These are phyloP conservation scores for Drosophila grimshawi DNA, from an alignment of 1,140 invertebrate species.

Conservation along the genomic window DNA sequence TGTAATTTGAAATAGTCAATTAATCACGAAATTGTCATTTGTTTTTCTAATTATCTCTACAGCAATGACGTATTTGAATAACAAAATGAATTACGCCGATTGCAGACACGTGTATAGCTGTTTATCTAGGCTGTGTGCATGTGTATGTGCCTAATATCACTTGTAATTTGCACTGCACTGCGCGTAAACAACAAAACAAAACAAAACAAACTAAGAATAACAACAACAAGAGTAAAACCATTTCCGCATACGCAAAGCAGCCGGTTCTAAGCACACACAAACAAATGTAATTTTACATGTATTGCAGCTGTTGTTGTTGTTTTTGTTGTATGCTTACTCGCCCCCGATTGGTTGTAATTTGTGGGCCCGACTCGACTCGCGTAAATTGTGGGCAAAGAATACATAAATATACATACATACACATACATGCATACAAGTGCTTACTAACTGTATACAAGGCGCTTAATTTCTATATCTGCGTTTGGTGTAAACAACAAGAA, in stretches of 20 bases:
- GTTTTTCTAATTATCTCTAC: background rate
- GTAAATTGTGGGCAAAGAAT: slow-evolving; percentile 29
- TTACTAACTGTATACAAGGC: background rate
- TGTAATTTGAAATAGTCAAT: no score
- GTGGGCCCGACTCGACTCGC: slow-evolving; percentile 58
- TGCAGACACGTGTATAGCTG: slow-evolving; percentile 4
- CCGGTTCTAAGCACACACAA: slow-evolving; percentile 24
- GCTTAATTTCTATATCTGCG: slow-evolving; percentile 16
- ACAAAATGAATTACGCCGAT: background rate
- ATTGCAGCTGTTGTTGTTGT: slow-evolving; percentile 4
- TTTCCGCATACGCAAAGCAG: slow-evolving; percentile 42
- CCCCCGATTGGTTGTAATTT: slow-evolving; percentile 56
- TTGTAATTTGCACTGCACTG: slow-evolving; percentile 23
- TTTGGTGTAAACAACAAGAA: slow-evolving; percentile 29
- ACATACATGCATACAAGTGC: background rate
- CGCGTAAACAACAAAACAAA: slow-evolving; percentile 22
- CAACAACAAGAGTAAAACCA: slow-evolving; percentile 1
- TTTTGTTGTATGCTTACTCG: slow-evolving; percentile 64
- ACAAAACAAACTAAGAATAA: slow-evolving; percentile 11
- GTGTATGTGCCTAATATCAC: slow-evolving; percentile 11
- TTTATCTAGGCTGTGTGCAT: slow-evolving; percentile 12
- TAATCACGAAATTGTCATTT: background rate
- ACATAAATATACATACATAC: background rate
- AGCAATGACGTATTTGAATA: background rate
- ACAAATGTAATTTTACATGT: background rate